These are phyloP conservation scores for Tigriopus japonicus DNA, from an alignment of 1,140 invertebrate genomes.

Conservation along the genomic window DNA sequence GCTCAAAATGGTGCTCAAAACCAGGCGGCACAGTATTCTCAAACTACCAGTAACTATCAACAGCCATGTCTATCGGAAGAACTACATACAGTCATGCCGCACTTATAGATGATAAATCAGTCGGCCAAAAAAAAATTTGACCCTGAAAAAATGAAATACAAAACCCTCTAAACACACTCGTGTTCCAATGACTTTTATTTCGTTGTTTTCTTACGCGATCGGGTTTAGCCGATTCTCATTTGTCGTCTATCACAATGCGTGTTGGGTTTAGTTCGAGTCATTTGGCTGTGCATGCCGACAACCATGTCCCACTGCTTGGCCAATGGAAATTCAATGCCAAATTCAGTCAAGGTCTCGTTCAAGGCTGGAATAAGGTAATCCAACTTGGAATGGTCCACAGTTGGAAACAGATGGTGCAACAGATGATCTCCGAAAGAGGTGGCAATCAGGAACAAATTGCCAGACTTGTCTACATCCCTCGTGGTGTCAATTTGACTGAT, in stretches of 20 bases:
- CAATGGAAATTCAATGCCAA: slow-evolving; percentile 28
- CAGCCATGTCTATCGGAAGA: no score
- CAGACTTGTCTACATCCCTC: slow-evolving; percentile 45
- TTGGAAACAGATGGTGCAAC: slow-evolving; percentile 61
- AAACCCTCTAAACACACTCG: no score
- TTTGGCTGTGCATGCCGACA: not conserved
- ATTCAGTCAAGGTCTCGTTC: slow-evolving; percentile 20
- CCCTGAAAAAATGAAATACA: no score
- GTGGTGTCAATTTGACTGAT: slow-evolving; percentile 52
- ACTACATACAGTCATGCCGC: no score
- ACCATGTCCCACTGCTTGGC: slow-evolving; percentile 25
- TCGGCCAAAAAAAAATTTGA: no score
- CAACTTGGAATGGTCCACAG: slow-evolving; percentile 50
- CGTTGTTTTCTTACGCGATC: no score
- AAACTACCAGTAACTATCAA: no score
- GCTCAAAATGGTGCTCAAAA: no score
- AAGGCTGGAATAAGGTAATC: not conserved
- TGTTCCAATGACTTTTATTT: no score
- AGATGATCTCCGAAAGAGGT: slow-evolving; percentile 54
- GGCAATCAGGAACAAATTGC: slow-evolving; percentile 42
- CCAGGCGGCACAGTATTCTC: no score
- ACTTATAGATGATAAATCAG: no score
- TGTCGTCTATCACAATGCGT: slow-evolving; percentile 20
- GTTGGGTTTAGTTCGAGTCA: not conserved
- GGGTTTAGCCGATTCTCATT: not conserved